These are phyloP conservation scores for Pangasius mekongensis DNA, from an alignment of 2,797 vertebrate species.

Conservation along the genomic window DNA sequence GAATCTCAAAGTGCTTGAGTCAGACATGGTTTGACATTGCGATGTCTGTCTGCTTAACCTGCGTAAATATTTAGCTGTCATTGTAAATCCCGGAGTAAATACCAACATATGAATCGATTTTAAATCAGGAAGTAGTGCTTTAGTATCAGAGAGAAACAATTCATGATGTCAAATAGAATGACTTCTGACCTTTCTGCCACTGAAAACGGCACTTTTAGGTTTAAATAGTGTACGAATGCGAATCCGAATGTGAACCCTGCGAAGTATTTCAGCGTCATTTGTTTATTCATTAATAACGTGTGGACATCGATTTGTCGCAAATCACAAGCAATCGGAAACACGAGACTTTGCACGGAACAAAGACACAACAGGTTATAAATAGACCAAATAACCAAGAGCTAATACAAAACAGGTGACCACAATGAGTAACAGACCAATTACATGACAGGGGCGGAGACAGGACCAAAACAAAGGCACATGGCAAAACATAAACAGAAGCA, in stretches of 20 bases:
- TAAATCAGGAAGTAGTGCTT: constrained; percentile 16
- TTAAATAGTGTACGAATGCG: background rate
- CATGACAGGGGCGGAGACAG: background rate
- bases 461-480: constrained; percentile 2
- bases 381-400: background rate
- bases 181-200: background rate
- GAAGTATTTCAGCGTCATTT: background rate
- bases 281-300: background rate
- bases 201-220: background rate
- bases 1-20: constrained; percentile 7
- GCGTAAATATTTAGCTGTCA: constrained; percentile 82
- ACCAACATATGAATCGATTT: constrained; percentile 42
- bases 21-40: constrained; percentile 68
- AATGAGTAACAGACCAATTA: background rate
- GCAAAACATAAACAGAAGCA: background rate
- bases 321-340: background rate
- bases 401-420: constrained; percentile 9
- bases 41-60: constrained; percentile 74
- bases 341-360: background rate
- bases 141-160: background rate
- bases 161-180: background rate
- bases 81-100: constrained; percentile 68
- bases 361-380: constrained; percentile 1
- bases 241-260: background rate
- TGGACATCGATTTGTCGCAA: background rate